Evolutionary conservation across 2,888 invertebrate genomes (phyloP).

Genomic region (Caenorhabditis sp.): DNA sequence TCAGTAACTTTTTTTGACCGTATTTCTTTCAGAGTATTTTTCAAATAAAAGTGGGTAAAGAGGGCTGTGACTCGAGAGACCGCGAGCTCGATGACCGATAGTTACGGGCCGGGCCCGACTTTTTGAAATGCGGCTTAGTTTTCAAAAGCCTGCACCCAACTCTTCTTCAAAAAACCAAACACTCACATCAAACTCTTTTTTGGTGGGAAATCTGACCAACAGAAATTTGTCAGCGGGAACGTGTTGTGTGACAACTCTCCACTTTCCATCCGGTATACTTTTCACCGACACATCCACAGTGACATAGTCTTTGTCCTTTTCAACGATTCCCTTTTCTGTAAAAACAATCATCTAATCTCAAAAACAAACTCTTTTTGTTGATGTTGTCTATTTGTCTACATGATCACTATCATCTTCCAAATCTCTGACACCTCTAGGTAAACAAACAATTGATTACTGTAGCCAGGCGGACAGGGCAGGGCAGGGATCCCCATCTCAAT

Average conservation of each 20-base stretch:
- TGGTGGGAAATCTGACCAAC: constrained; percentile 52
- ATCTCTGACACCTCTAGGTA: background rate
- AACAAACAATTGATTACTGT: background rate
- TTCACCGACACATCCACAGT: constrained; percentile 19
- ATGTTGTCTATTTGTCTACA: constrained; percentile 19
- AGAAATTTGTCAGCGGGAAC: constrained; percentile 52
- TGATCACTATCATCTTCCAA: constrained; percentile 14
- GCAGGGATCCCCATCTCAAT: background rate
- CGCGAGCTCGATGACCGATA: too few relatives aligned
- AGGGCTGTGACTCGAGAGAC: too few relatives aligned
- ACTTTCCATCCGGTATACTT: constrained; percentile 48
- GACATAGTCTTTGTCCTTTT: constrained; percentile 14
- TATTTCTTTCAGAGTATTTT: too few relatives aligned
- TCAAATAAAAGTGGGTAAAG: too few relatives aligned
- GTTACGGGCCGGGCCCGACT: too few relatives aligned
- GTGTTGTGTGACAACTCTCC: constrained; percentile 59
- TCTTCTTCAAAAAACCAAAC: too few relatives aligned
- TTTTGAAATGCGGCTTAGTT: too few relatives aligned
- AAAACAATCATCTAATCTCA: background rate
- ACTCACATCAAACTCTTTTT: constrained; percentile 37
- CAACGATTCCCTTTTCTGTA: constrained; percentile 33
- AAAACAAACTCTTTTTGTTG: constrained; percentile 8
- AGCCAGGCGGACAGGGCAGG: background rate
- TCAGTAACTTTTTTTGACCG: too few relatives aligned
- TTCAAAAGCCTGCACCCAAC: too few relatives aligned